Base-by-base conservation (phyloP, 2,797 vertebrate species). In the Meriones psammophilus region DNA sequence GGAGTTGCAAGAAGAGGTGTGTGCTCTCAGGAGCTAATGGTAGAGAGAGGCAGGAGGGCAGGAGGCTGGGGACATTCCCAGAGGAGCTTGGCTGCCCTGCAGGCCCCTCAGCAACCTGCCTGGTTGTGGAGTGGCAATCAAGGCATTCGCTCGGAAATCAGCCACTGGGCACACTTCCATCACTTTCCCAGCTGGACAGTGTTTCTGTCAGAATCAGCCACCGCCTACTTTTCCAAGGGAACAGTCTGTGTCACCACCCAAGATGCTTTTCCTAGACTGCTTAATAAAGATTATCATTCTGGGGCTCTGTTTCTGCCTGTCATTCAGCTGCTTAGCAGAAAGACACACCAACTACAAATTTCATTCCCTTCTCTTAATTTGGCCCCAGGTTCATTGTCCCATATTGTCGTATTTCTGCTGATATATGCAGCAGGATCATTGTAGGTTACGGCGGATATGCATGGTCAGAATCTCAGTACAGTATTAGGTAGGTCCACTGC, bases 161-260 rank as follows among this genome's bases (percentile, higher is more conserved):
- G 76, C 68, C 33, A 14, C 4, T 73, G 68, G 79, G 54, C 83
- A 28, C 20, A 18, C 71, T 60, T 79, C 36, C 20, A 13, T 86
- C 36, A 78, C 46, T 95, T 91, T 73, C 78, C 56, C 79, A 79
- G 36, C 10, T 89, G 60, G 36, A 84, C 8, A 26, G 8, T 36
- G 83, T 60, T 91, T 92, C 30, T 94, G 81, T 94, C 30, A 54
- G 42, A 14, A 56, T 58, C 14, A 90, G 50, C 42, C 39, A 91
- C 62, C 46, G 71, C 58, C n/a, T 58, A 69, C 30, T 85, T 95
- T 96, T 92, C 60, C 71, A 89, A 96, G 36, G 76, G 62, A 79
- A 88, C 46, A 54, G 28, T 87, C 58, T 81, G 77, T 30, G 66
- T 17, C 42, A 56, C 90, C 4, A 13, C 5, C 33, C 22, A 20